These are phyloP conservation scores for Pollachius pollachius DNA, from an alignment of 2,113 vertebrate genomes.

Conservation along the genomic window DNA sequence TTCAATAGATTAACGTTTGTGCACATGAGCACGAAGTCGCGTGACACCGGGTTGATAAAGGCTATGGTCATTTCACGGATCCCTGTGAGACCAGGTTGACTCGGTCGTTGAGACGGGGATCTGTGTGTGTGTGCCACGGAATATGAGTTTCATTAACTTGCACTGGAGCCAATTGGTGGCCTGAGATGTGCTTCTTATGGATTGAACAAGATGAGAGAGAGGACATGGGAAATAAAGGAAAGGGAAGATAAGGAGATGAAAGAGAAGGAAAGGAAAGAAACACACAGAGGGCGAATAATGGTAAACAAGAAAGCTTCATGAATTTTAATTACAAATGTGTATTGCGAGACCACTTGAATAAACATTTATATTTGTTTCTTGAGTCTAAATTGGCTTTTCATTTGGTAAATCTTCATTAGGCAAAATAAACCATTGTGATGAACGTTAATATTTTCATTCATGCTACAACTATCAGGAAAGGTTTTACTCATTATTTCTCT, in stretches of 20 bases:
- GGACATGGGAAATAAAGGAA: too few species aligned
- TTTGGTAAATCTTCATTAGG: conserved; percentile 52
- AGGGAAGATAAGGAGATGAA: conserved; percentile 3
- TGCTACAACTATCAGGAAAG: conserved; percentile 14
- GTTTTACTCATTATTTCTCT: conserved; percentile 1
- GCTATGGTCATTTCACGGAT: too few species aligned
- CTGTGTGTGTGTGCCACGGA: too few species aligned
- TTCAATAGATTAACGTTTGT: too few species aligned
- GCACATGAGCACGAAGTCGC: too few species aligned
- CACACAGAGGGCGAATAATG: not conserved
- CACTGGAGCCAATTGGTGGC: too few species aligned
- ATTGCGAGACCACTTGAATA: conserved; percentile 51
- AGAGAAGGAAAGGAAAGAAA: not conserved
- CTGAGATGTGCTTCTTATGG: too few species aligned
- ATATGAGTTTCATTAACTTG: too few species aligned
- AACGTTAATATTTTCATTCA: conserved; percentile 48
- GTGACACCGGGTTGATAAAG: too few species aligned
- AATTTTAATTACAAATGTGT: conserved; percentile 44
- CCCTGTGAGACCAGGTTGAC: too few species aligned
- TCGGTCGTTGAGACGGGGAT: too few species aligned
- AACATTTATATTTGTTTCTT: conserved; percentile 58
- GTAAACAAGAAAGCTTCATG: conserved; percentile 6
- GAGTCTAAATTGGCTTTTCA: conserved; percentile 59
- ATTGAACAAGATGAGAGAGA: too few species aligned
- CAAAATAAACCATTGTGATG: conserved; percentile 36